Evolutionary conservation across 1,140 invertebrate genomes (phyloP).

Genomic region (Lepidostoma basale): DNA sequence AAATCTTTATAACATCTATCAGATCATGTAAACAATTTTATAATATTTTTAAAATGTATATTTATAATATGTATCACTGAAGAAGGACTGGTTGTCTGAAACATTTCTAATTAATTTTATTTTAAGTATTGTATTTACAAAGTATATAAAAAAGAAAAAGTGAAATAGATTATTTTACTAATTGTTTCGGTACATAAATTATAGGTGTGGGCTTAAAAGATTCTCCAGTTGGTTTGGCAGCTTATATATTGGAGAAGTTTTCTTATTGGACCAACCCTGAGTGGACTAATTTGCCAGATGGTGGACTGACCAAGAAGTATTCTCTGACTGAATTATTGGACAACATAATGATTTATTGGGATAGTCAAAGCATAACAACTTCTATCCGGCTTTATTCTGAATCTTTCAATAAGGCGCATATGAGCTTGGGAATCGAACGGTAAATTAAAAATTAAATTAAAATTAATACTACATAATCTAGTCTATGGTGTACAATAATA

Average conservation of each 20-base stretch:
- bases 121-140: too few species aligned
- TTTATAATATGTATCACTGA: too few species aligned
- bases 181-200: too few species aligned
- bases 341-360: constrained; percentile 81
- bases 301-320: constrained; percentile 65
- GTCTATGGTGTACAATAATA: background rate
- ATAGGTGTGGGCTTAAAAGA: constrained; percentile 64
- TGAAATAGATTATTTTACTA: too few species aligned
- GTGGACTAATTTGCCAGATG: constrained; percentile 57
- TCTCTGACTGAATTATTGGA: constrained; percentile 70
- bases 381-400: constrained; percentile 72
- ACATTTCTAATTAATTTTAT: too few species aligned
- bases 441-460: background rate
- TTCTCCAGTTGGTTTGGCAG: constrained; percentile 72
- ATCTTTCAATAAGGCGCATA: constrained; percentile 50
- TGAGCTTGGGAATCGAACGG: constrained; percentile 49
- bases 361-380: constrained; percentile 69
- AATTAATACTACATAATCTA: background rate
- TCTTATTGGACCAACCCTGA: constrained; percentile 66
- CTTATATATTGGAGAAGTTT: constrained; percentile 79
- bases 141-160: too few species aligned
- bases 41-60: too few species aligned
- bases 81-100: too few species aligned
- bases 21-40: too few species aligned
- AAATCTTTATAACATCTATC: too few species aligned